These are phyloP conservation scores for Hesperia comma DNA, from an alignment of 2,888 invertebrate genomes.

Conservation along the genomic window DNA sequence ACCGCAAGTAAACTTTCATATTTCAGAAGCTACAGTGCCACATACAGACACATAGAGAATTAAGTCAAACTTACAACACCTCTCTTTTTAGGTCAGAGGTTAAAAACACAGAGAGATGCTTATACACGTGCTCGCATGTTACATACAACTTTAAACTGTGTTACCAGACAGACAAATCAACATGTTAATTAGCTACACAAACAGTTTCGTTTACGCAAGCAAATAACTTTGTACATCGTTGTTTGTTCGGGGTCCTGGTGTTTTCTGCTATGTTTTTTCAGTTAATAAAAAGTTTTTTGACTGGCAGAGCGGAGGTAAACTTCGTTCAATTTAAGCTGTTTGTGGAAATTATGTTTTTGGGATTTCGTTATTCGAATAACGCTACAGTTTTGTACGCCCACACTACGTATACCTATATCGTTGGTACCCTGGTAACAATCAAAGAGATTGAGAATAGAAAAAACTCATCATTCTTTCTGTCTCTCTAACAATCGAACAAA, in stretches of 20 bases:
- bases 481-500: too few relatives aligned
- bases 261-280: slow-evolving; percentile 4
- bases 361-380: neutral
- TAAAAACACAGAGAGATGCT: too few relatives aligned
- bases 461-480: too few relatives aligned
- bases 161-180: slow-evolving; percentile 6
- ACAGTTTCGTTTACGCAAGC: slow-evolving; percentile 4
- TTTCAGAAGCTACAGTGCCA: too few relatives aligned
- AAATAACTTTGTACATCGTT: slow-evolving; percentile 7
- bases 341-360: neutral
- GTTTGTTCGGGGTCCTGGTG: neutral
- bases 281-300: slow-evolving; percentile 9
- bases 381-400: neutral
- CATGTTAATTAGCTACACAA: neutral
- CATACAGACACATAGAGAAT: too few relatives aligned
- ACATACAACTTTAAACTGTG: neutral
- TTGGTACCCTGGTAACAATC: too few relatives aligned
- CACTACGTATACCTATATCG: too few relatives aligned
- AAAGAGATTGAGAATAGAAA: too few relatives aligned
- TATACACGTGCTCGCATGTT: neutral
- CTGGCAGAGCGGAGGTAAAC: neutral
- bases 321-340: neutral
- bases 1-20: too few relatives aligned
- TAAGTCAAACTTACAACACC: too few relatives aligned
- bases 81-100: too few relatives aligned